These are phyloP conservation scores for Plodia interpunctella DNA, from an alignment of 1,140 invertebrate species.

Conservation along the genomic window DNA sequence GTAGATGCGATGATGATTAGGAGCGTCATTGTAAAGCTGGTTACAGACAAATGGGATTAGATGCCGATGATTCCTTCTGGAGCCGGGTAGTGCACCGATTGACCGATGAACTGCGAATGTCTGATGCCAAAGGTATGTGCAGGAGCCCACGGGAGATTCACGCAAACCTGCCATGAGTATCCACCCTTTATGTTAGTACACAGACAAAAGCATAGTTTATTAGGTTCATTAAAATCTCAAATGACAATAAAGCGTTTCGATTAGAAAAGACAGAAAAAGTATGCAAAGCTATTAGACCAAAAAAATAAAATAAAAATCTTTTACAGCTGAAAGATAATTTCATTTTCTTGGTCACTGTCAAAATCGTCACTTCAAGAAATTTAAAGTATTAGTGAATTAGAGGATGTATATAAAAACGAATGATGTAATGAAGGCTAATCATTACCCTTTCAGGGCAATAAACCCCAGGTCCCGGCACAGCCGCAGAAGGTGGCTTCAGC, in stretches of 20 bases:
- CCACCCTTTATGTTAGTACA: conserved; percentile 26
- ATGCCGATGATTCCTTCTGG: conserved; percentile 56
- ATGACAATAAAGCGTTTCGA: no score
- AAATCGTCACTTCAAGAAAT: not conserved
- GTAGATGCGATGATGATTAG: not conserved
- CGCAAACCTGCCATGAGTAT: conserved; percentile 60
- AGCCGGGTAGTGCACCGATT: conserved; percentile 45
- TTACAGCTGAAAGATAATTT: no score
- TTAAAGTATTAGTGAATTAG: not conserved
- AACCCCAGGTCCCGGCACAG: conserved; percentile 77
- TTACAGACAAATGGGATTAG: conserved; percentile 52
- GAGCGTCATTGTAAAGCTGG: conserved; percentile 23
- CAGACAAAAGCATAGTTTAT: no score
- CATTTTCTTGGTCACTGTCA: no score
- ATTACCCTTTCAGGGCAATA: conserved; percentile 79
- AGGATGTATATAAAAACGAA: no score
- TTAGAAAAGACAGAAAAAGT: no score
- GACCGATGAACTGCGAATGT: conserved; percentile 83
- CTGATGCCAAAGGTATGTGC: conserved; percentile 87
- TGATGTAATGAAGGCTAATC: no score
- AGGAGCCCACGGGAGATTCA: conserved; percentile 76
- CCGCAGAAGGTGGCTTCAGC: conserved; percentile 42
- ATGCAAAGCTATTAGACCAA: no score
- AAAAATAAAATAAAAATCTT: no score
- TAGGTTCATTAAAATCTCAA: no score